Base-by-base conservation (phyloP, 2,888 invertebrate species). In the Chouioia cunea region DNA sequence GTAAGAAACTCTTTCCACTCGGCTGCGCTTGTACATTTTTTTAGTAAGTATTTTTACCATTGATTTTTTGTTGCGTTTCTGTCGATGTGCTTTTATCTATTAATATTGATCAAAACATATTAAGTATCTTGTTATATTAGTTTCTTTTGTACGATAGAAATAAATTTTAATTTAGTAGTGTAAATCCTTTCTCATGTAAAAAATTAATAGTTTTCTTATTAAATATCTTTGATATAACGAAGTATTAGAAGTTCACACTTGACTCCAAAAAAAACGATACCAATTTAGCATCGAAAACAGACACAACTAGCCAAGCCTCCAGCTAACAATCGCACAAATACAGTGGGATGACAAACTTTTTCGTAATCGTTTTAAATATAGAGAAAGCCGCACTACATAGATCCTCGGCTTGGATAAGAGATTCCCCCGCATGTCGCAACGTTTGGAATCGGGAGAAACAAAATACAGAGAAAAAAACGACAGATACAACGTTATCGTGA, bases 361-460 rank as follows among this genome's bases (percentile, higher is more conserved):
- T 65, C 50, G 57, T 65, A 65, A 65, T 46, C 54, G 16, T 15
- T 12, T 27, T 46, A 54, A 65, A 70, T 65, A 59, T 65, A 46
- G 50, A 66, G 47, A 62, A 62, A 56, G 53, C 48, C 53, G 48
- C 43, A 46, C 48, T 14, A 58, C 52, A 72, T 62, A 70, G 71
- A 74, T 72, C 62, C 44, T 56, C 67, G 57, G 59, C 73, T 60
- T 50, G 75, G 72, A 71, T 74, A 74, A 77, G 71, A 74, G 73
- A 74, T 76, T 66, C 63, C 57, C 22, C 66, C 53, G 76, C 69
- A 74, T 76, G 77, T 76, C 70, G 73, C 74, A 73, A 72, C 65
- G 63, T 59, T 54, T 68, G 46, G 46, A 57, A 62, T 70, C 64
- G 47, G 44, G 59, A 27, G 62, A 36, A 54, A 65, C 56, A 63